These are phyloP conservation scores for Xiphias gladius DNA, from an alignment of 2,113 vertebrate genomes.

Conservation along the genomic window DNA sequence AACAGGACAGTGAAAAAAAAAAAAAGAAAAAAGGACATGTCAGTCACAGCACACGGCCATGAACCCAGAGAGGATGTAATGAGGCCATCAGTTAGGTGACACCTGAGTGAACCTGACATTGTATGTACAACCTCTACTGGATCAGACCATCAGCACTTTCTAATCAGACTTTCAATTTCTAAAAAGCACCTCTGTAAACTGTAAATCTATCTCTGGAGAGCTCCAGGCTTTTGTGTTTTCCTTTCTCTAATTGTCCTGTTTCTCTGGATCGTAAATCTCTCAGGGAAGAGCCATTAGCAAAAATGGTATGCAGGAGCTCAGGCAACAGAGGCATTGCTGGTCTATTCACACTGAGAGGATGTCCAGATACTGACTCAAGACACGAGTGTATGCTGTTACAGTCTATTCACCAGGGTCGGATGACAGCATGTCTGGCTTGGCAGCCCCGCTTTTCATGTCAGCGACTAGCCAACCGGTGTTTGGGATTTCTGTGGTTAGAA, in stretches of 20 bases:
- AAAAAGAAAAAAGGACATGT: constrained; percentile 61
- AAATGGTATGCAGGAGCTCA: constrained; percentile 71
- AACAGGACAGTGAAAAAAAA: constrained; percentile 60
- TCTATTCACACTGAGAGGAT: constrained; percentile 62
- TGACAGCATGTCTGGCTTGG: constrained; percentile 72
- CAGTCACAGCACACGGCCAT: constrained; percentile 34
- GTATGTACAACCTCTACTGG: constrained; percentile 46
- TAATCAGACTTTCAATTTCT: constrained; percentile 77
- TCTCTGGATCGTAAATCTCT: constrained; percentile 79
- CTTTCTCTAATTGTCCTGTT: constrained; percentile 80
- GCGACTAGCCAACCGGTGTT: constrained; percentile 50
- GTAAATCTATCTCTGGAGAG: constrained; percentile 75
- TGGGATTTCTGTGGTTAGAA: constrained; percentile 55
- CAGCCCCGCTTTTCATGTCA: constrained; percentile 62
- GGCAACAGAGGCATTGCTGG: constrained; percentile 47
- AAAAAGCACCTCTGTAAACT: constrained; percentile 69
- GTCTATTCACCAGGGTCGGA: constrained; percentile 53
- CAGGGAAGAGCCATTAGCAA: constrained; percentile 75
- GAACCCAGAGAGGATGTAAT: constrained; percentile 51
- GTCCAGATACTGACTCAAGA: constrained; percentile 65
- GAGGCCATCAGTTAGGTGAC: constrained; percentile 59
- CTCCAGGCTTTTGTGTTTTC: constrained; percentile 72
- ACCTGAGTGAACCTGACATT: constrained; percentile 65
- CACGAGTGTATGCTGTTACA: constrained; percentile 46
- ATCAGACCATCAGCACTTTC: constrained; percentile 71